Percentiles rank a stretch among this genome's conserved stretches.
phyloP scores from a whole-genome alignment of 2,888 invertebrate species.

The Heliothis peltigera region DNA sequence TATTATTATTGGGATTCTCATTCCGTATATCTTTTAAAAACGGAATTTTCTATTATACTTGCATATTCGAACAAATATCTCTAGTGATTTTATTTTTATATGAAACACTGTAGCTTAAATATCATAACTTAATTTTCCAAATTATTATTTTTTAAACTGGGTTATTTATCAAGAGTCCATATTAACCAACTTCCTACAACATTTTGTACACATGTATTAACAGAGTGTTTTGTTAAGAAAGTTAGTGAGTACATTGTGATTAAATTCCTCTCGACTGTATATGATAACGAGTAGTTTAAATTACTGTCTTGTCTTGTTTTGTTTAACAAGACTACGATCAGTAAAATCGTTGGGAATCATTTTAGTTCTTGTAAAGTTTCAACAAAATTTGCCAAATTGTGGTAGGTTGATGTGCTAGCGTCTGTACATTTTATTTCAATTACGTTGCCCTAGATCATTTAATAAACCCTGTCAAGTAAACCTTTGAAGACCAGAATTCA shows the following conservation, averaged over 20 bases:
- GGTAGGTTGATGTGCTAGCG: too few species aligned
- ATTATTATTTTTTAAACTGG: too few species aligned
- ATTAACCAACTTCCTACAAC: neutral
- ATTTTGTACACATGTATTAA: conserved; percentile 5
- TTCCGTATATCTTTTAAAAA: too few species aligned
- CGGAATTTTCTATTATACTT: too few species aligned
- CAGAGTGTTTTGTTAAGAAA: conserved; percentile 36
- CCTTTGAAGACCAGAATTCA: conserved; percentile 16
- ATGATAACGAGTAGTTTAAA: conserved; percentile 30
- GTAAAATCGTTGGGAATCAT: too few species aligned
- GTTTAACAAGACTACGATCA: conserved; percentile 2
- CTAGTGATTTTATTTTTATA: too few species aligned
- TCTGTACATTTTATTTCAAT: too few species aligned
- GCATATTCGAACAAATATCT: too few species aligned
- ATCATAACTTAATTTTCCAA: too few species aligned
- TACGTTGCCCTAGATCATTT: neutral
- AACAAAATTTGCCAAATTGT: too few species aligned
- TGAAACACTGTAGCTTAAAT: too few species aligned
- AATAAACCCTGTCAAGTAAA: conserved; percentile 5
- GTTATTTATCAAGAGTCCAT: neutral
- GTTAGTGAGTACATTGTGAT: conserved; percentile 44
- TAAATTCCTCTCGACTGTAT: conserved; percentile 47
- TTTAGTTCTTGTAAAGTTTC: conserved; percentile 9
- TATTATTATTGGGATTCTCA: too few species aligned
- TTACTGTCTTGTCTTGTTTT: conserved; percentile 21